Base-by-base conservation (phyloP, 2,797 vertebrate genomes). In the Myotis vivesi region DNA sequence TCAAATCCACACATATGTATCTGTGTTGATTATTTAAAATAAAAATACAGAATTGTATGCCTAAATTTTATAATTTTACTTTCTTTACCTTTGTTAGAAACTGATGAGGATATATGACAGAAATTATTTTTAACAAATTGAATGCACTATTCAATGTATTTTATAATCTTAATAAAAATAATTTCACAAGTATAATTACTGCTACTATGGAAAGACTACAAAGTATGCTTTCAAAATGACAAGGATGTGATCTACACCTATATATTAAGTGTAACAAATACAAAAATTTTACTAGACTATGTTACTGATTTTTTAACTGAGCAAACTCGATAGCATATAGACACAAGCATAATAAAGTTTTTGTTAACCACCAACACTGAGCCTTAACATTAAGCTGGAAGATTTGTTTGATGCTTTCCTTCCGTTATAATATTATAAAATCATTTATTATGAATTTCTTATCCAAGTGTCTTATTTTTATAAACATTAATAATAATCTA, bases 401-500 rank as follows among this genome's bases (percentile, higher is more conserved):
- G 36, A 38, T 23, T 64, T 64, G 62, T 95, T 68, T 92, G 76
- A 79, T 82, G 16, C 51, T 82, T n/a, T 86, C 49, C 73, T 88
- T 38, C 19, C 3, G 68, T 41, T 38, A 11, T 33, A 49, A 51
- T 62, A 59, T 71, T 28, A 46, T 66, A 71, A 15, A 69, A 20
- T 62, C 6, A 87, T 33, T 83, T 76, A 17, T 38, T n/a, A 71
- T 59, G 9, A 86, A 57, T 13, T 96, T 15, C 92, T 17, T 73
- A 92, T 94, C 73, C 79, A 95, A 93, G 46, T 66, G 59, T 83
- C 91, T 93, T 94, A 44, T n/a, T 95, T 84, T 92, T 95, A 90
- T 87, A 96, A 92, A 76, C 64, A 90, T 11, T 28, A 89, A 20
- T 64, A 96, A 92, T 94, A 87, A 69, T 87, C 68, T 94, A 55